A percentile compares a stretch with the other conserved stretches of the same genome.
phyloP scores from a whole-genome alignment of 1,140 invertebrate genomes.

The Brachystomella parvula region DNA sequence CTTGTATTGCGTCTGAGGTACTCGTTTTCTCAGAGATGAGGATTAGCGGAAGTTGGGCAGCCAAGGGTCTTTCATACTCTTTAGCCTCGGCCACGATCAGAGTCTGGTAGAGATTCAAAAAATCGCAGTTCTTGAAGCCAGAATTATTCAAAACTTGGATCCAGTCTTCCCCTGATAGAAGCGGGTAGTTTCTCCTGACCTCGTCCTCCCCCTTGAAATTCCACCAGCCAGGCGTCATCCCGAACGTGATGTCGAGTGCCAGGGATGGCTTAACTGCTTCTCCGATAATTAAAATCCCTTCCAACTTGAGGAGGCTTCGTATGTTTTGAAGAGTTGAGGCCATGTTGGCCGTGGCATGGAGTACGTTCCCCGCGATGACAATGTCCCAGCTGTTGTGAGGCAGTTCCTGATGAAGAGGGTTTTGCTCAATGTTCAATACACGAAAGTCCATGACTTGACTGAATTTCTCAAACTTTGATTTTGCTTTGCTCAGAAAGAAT shows the following conservation, averaged over 20 bases:
- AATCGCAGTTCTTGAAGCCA: not conserved
- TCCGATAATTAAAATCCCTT: not conserved
- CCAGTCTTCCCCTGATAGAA: not conserved
- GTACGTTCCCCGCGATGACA: not conserved
- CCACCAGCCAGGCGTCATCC: slow-evolving; percentile 3
- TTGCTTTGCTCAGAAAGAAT: not conserved
- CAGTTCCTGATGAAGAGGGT: not conserved
- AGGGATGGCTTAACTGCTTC: not conserved
- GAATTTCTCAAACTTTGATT: not conserved
- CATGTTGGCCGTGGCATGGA: not conserved
- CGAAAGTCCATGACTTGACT: not conserved
- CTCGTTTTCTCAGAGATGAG: not conserved
- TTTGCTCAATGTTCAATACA: not conserved
- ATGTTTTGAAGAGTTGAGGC: not conserved
- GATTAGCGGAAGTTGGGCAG: not conserved
- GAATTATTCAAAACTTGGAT: not conserved
- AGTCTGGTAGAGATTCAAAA: not conserved
- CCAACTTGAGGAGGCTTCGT: not conserved
- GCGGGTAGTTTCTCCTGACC: not conserved
- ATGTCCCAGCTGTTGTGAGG: not conserved
- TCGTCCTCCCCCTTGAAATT: not conserved
- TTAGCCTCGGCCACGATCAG: not conserved
- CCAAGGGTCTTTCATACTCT: not conserved
- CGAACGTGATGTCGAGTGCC: not conserved
- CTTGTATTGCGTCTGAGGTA: not conserved